Conservation (phyloP, 2,888 invertebrate species). For the Xestoiulus laeticollis region DNA sequence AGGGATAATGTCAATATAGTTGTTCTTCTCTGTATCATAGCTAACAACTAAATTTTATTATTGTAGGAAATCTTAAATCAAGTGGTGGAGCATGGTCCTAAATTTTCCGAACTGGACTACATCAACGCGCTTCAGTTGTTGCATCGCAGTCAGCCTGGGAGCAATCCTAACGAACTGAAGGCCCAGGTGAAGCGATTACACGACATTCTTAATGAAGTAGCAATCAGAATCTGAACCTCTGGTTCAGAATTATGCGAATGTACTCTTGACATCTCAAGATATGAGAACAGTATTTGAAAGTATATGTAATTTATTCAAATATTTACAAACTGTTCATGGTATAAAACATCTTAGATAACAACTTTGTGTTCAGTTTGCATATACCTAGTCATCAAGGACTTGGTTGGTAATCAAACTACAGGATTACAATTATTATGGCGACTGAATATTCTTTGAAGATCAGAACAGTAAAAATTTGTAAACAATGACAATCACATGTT, state of each 20-base stretch:
- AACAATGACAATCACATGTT: no score
- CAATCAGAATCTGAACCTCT: constrained; percentile 76
- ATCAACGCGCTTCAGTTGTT: constrained; percentile 82
- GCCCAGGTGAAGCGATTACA: constrained; percentile 79
- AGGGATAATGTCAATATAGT: no score
- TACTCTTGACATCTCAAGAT: background rate
- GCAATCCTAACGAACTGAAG: constrained; percentile 63
- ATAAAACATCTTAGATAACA: background rate
- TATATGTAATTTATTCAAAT: background rate
- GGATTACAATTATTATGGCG: background rate
- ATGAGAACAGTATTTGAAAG: background rate
- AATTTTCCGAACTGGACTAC: constrained; percentile 88
- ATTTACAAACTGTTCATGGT: constrained; percentile 18
- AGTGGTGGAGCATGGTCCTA: constrained; percentile 85
- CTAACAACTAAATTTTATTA: constrained; percentile 51
- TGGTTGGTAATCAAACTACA: background rate
- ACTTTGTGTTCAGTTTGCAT: background rate
- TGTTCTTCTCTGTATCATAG: background rate
- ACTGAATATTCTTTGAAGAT: background rate
- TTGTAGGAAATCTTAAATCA: constrained; percentile 81
- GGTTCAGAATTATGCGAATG: background rate
- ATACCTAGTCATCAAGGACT: background rate
- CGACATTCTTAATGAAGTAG: constrained; percentile 84
- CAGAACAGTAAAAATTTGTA: background rate
- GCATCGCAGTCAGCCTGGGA: constrained; percentile 70